These are phyloP conservation scores for Panthera leo DNA, from an alignment of 2,113 vertebrate species.

Conservation along the genomic window DNA sequence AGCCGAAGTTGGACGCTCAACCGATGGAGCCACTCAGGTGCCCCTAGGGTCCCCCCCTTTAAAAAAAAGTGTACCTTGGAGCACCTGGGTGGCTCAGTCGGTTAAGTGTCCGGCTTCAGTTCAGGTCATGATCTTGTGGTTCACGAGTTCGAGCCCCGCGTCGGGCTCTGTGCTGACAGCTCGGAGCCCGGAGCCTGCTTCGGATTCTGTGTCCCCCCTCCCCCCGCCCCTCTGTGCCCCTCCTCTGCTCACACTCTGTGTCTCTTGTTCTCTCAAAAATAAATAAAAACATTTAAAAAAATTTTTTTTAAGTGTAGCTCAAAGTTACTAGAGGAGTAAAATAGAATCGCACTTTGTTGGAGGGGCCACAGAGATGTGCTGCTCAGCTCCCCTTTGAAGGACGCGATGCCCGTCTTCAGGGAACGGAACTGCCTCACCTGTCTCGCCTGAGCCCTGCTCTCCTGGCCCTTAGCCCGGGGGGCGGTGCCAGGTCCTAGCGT, in stretches of 20 bases:
- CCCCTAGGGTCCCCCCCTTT: neutral
- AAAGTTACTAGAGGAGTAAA: too few species aligned
- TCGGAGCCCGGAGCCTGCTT: neutral
- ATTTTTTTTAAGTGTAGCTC: too few species aligned
- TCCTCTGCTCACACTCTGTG: neutral
- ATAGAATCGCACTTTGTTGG: rapidly evolving
- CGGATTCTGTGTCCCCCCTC: neutral
- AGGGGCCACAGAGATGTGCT: neutral
- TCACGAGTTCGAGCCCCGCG: neutral
- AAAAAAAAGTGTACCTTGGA: too few species aligned
- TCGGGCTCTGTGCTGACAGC: neutral
- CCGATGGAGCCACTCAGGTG: too few species aligned
- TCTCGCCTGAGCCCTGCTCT: too few species aligned
- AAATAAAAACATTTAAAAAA: neutral
- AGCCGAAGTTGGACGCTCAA: too few species aligned
- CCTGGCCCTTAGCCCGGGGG: neutral
- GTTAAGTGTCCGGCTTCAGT: neutral
- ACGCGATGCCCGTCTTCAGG: neutral
- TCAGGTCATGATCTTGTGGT: neutral
- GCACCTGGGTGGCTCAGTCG: neutral
- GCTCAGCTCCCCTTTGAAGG: neutral
- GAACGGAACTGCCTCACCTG: neutral
- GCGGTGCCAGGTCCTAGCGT: neutral
- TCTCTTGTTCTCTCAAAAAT: neutral
- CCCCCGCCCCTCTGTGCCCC: neutral